These are phyloP conservation scores for Acronicta leporina DNA, from an alignment of 2,888 invertebrate species.

Conservation along the genomic window DNA sequence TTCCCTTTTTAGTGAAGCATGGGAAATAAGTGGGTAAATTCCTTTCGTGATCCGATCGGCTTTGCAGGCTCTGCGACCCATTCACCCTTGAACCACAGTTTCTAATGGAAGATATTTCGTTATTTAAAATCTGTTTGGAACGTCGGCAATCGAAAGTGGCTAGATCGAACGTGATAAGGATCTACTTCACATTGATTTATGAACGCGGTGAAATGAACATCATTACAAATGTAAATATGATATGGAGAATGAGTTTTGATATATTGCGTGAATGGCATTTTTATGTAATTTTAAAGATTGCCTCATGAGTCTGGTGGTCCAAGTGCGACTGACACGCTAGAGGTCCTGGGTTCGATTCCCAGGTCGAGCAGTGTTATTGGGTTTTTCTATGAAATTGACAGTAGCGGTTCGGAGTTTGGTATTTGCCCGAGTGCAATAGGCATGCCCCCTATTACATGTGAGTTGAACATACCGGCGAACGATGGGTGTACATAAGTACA, in stretches of 20 bases:
- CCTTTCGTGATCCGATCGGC: conserved; percentile 45
- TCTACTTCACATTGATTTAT: conserved; percentile 49
- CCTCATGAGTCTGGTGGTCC: too few relatives aligned
- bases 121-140: conserved; percentile 48
- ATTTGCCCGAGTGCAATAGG: too few relatives aligned
- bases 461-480: too few relatives aligned
- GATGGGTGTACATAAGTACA: too few relatives aligned
- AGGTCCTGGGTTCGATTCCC: too few relatives aligned
- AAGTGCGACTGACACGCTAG: too few relatives aligned
- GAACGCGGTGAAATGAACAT: conserved; percentile 30
- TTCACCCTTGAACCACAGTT: conserved; percentile 70
- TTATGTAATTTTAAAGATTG: too few relatives aligned
- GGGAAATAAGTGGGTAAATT: conserved; percentile 53
- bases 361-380: too few relatives aligned
- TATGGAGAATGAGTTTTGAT: conserved; percentile 38
- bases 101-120: conserved; percentile 64
- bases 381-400: too few relatives aligned
- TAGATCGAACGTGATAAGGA: conserved; percentile 49
- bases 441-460: too few relatives aligned
- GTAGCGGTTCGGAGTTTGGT: too few relatives aligned
- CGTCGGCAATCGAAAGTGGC: conserved; percentile 54
- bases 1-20: conserved; percentile 56
- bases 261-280: conserved; percentile 12
- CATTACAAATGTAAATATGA: conserved; percentile 38
- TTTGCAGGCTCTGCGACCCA: conserved; percentile 44